phyloP scores from a whole-genome alignment of 2,113 vertebrate genomes.

The Silurus meridionalis region DNA sequence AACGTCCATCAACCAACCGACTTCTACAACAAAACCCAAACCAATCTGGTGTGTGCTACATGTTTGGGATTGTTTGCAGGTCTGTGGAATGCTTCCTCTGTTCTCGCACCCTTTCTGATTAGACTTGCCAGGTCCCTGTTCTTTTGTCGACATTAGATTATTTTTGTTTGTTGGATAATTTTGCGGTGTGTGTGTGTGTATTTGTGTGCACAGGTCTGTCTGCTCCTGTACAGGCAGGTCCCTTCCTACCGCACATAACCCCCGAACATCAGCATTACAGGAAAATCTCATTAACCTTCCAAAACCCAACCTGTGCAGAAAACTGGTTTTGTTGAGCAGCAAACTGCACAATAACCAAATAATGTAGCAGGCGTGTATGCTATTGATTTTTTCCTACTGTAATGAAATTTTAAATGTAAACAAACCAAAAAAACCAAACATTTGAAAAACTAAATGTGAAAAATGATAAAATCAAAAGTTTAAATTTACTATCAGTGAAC shows the following conservation, averaged over 20 bases:
- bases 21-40: slow-evolving; percentile 27
- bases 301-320: slow-evolving; percentile 3
- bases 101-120: slow-evolving; percentile 10
- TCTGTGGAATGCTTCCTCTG: slow-evolving; percentile 6
- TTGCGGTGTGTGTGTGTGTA: neutral
- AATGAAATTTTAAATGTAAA: neutral
- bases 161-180: slow-evolving; percentile 33
- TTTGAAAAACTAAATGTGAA: neutral
- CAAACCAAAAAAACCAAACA: neutral
- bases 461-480: neutral
- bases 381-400: neutral
- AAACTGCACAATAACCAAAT: neutral
- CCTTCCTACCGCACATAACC: neutral
- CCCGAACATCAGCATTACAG: neutral
- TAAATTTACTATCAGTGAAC: neutral
- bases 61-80: slow-evolving; percentile 33
- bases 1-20: slow-evolving; percentile 10
- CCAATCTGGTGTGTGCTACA: slow-evolving; percentile 12
- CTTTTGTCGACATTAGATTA: slow-evolving; percentile 30
- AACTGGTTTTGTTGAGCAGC: slow-evolving; percentile 1
- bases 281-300: slow-evolving; percentile 19
- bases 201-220: slow-evolving; percentile 18
- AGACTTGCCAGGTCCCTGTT: slow-evolving; percentile 13
- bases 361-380: neutral
- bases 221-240: slow-evolving; percentile 34